Evolutionary conservation across 1,140 invertebrate species (phyloP), one percentile per base, ranked within the genome.

Genomic region (Euura saliciscinereae): DNA sequence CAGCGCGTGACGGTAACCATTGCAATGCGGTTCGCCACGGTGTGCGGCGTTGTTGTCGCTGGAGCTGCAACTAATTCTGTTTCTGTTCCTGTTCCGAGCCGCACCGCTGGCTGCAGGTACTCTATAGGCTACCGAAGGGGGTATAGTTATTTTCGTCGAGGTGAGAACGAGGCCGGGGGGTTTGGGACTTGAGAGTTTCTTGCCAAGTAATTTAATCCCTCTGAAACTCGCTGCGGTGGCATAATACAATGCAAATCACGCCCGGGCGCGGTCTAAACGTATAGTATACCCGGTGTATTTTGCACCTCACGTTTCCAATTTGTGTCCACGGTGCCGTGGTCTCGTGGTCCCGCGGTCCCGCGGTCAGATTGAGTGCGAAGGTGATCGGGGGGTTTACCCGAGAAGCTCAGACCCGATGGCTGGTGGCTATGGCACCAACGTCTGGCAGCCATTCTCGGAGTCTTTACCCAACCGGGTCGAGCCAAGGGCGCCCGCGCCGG

Each of bases 251-350:
- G 51, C 51, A 59, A 59, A 59, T 59, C 51, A 59, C 51, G 51
- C 8, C 51, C 51, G 10, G 8, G 66, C 10, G 43, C 43, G 43
- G 43, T 13, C 65, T 65, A n/a, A 64, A 10, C 68, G 67, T 66
- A 28, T 28, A 43, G 45, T 43, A 44, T n/a, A 6, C 65, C 72
- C 43, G 73, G 59, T 51, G 43, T 68, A 74, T 73, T 80, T 80
- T 78, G 1, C 76, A 74, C 74, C 76, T 74, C 75, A 73, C 76
- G 79, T 77, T 81, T 80, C 77, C 79, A 78, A 77, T 80, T 78
- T 78, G 78, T 73, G 75, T 78, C 75, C 73, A 59, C 74, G 44
- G 51, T 65, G 67, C 70, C 73, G 71, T 66, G 68, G 66, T 67
- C 66, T 28, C 28, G 28, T 28, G 28, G 28, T 28, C 28, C 28